phyloP scores from a whole-genome alignment of 2,113 vertebrate species.

The Phalacrocorax aristotelis region DNA sequence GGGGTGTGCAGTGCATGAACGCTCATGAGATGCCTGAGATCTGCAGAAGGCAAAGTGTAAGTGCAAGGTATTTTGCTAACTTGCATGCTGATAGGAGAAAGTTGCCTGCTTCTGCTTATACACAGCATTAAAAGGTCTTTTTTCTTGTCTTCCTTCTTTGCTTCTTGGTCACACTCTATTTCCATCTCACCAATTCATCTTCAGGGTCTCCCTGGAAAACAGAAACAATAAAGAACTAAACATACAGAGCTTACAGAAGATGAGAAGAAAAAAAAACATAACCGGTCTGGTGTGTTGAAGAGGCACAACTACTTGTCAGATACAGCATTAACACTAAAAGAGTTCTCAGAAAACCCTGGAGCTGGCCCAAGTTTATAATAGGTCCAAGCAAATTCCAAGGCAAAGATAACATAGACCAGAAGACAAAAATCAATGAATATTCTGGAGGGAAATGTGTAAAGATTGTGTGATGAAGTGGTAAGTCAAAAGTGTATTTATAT shows the following conservation, averaged over 20 bases:
- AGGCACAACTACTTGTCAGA: neutral
- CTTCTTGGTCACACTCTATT: neutral
- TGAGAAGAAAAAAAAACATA: neutral
- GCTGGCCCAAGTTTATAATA: neutral
- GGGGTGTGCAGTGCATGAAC: neutral
- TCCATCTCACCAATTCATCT: neutral
- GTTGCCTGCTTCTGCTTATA: neutral
- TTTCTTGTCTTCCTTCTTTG: neutral
- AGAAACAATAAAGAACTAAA: neutral
- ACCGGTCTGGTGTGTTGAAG: neutral
- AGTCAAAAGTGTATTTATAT: conserved; percentile 25
- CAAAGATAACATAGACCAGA: conserved; percentile 8
- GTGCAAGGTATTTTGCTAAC: neutral
- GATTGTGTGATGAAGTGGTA: neutral
- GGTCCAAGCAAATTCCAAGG: neutral
- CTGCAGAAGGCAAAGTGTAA: neutral
- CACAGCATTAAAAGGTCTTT: neutral
- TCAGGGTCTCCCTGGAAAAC: neutral
- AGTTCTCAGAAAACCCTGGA: neutral
- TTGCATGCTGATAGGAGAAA: neutral
- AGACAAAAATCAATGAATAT: conserved; percentile 37
- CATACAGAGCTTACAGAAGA: neutral
- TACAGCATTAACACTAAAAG: neutral
- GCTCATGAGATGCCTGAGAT: neutral
- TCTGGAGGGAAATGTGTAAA: neutral